These are phyloP conservation scores for Drosophila falleni DNA, from an alignment of 2,888 invertebrate species.

Conservation along the genomic window DNA sequence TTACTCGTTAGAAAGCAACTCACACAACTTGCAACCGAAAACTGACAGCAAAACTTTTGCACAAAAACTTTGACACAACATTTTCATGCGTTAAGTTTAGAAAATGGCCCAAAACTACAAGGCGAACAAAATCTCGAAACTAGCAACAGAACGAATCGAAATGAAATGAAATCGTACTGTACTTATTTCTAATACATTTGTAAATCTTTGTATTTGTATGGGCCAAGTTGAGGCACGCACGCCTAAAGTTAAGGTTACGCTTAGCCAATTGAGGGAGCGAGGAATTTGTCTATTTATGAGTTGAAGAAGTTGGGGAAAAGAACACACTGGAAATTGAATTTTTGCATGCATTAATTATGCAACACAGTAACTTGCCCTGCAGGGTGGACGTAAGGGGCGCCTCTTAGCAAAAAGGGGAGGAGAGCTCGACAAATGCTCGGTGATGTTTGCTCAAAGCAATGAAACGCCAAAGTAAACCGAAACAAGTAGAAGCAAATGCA, in stretches of 20 bases:
- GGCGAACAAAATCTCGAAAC: conserved; percentile 4
- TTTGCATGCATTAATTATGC: conserved; percentile 62
- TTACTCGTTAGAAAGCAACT: conserved; percentile 63
- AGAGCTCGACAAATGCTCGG: conserved; percentile 34
- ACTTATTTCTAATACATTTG: conserved; percentile 48
- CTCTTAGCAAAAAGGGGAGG: background rate
- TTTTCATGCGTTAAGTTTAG: conserved; percentile 37
- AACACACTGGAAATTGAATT: conserved; percentile 52
- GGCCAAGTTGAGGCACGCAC: conserved; percentile 6
- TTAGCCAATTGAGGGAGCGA: conserved; percentile 9
- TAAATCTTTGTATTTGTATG: conserved; percentile 37
- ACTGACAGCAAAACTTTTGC: conserved; percentile 27
- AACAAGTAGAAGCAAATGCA: conserved; percentile 3
- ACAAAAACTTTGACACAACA: conserved; percentile 35
- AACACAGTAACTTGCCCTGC: conserved; percentile 30
- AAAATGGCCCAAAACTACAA: conserved; percentile 5
- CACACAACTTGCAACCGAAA: conserved; percentile 17
- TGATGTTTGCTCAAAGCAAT: conserved; percentile 25
- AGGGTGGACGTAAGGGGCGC: background rate
- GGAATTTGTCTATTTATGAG: conserved; percentile 18
- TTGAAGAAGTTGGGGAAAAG: background rate
- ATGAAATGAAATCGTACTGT: conserved; percentile 31
- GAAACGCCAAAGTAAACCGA: conserved; percentile 17
- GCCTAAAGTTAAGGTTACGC: conserved; percentile 5
- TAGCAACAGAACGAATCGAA: conserved; percentile 18